Conservation (phyloP, 2,797 vertebrate species). For the Anabas testudineus region DNA sequence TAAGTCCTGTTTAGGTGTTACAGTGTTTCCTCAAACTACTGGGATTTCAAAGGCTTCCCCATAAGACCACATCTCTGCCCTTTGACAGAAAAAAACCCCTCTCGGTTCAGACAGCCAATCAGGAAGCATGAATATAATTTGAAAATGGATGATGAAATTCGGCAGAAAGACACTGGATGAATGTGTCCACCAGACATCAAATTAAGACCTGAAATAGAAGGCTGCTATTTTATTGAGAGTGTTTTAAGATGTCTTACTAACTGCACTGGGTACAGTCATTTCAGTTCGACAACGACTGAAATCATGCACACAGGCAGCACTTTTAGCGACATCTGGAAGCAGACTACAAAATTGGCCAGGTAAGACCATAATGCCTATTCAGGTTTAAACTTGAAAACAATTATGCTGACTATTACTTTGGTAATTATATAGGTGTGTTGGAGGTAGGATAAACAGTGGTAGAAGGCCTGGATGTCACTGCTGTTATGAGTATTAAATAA, state of each 20-base stretch:
- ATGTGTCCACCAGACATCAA: not conserved
- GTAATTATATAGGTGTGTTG: conserved; percentile 60
- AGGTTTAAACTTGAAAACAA: conserved; percentile 69
- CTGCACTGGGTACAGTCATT: not conserved
- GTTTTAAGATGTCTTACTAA: not conserved
- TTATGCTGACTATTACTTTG: conserved; percentile 46
- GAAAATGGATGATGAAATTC: conserved; percentile 9
- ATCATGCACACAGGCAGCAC: conserved; percentile 3
- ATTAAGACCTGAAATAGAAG: not conserved
- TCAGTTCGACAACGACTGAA: not conserved
- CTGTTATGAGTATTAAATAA: conserved; percentile 2
- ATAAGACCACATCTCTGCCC: not conserved
- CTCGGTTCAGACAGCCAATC: conserved; percentile 45
- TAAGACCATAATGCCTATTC: conserved; percentile 39
- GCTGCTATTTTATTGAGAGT: not conserved
- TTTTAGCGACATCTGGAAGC: conserved; percentile 40
- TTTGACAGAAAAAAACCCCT: conserved; percentile 37
- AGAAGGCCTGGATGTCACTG: conserved; percentile 28
- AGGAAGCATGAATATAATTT: conserved; percentile 20
- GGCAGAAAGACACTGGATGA: not conserved
- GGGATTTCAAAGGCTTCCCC: conserved; percentile 3
- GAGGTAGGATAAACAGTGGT: conserved; percentile 21
- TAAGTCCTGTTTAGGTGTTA: conserved; percentile 77
- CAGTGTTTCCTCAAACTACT: conserved; percentile 59
- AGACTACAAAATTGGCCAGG: conserved; percentile 31